Conservation (phyloP, 2,888 invertebrate species). For the Orchesella flavescens region DNA sequence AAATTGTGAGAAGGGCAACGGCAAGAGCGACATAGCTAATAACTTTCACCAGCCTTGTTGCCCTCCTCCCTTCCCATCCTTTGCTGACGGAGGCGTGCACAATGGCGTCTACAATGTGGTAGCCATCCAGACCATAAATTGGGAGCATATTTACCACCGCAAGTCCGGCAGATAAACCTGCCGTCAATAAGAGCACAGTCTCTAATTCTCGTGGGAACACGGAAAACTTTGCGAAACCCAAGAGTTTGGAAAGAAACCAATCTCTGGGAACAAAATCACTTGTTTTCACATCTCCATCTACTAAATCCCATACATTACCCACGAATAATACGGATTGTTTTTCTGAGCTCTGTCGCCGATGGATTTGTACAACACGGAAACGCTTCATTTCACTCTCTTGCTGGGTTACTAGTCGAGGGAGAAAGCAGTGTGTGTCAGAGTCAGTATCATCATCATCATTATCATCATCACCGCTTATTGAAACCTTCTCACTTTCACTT, state of each 20-base stretch:
- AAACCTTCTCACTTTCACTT: slow-evolving; percentile 11
- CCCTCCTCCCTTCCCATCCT: slow-evolving; percentile 68
- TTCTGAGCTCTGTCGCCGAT: slow-evolving; percentile 64
- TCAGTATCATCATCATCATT: background rate
- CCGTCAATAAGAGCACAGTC: slow-evolving; percentile 71
- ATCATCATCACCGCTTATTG: background rate
- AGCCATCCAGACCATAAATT: slow-evolving; percentile 71
- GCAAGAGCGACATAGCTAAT: slow-evolving; percentile 70
- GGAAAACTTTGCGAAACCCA: slow-evolving; percentile 68
- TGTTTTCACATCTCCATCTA: slow-evolving; percentile 67
- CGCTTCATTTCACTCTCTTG: slow-evolving; percentile 54
- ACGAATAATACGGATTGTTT: slow-evolving; percentile 71
- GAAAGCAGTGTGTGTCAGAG: slow-evolving; percentile 58
- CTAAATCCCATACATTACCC: slow-evolving; percentile 70
- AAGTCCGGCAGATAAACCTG: slow-evolving; percentile 71
- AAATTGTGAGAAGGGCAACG: slow-evolving; percentile 69
- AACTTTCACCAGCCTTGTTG: slow-evolving; percentile 68
- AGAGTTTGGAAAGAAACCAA: slow-evolving; percentile 68
- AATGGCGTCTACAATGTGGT: slow-evolving; percentile 70
- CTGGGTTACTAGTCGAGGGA: slow-evolving; percentile 66
- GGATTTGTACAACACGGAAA: slow-evolving; percentile 71
- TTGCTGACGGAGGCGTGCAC: slow-evolving; percentile 64
- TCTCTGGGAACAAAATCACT: slow-evolving; percentile 69
- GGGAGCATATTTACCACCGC: slow-evolving; percentile 72
- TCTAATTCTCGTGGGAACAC: slow-evolving; percentile 70